Evolutionary conservation across 2,797 vertebrate species (phyloP).

Genomic region (Syngnathus acus): DNA sequence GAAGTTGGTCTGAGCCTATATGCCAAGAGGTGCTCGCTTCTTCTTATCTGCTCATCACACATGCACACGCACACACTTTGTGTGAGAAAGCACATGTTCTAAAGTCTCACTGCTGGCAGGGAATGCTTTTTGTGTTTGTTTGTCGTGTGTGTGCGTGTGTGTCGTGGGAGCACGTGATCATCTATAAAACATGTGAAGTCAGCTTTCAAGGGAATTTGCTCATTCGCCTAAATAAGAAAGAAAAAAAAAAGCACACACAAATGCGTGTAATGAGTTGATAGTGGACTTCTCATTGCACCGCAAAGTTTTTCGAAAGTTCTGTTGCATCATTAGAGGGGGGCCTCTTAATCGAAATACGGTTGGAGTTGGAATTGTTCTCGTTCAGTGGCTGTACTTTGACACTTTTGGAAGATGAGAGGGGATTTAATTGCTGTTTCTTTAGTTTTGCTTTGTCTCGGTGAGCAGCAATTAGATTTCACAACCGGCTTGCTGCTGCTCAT

Average conservation of each 20-base stretch:
- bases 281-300: background rate
- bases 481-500: background rate
- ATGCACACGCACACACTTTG: constrained; percentile 3
- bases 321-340: background rate
- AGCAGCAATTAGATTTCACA: background rate
- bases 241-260: background rate
- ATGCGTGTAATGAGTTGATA: background rate
- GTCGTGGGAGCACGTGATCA: background rate
- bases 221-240: background rate
- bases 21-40: constrained; percentile 43
- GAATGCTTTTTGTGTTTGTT: constrained; percentile 5
- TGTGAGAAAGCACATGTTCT: constrained; percentile 66
- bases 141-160: background rate
- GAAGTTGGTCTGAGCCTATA: constrained; percentile 56
- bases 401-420: background rate
- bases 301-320: background rate
- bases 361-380: background rate
- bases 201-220: background rate
- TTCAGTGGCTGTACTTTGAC: background rate
- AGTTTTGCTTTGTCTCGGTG: background rate
- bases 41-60: constrained; percentile 22
- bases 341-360: background rate
- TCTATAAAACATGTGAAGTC: constrained; percentile 3
- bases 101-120: constrained; percentile 62
- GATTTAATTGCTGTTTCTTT: background rate